Evolutionary conservation across 2,888 invertebrate genomes (phyloP).

Genomic region (Acanthopleura granulata): DNA sequence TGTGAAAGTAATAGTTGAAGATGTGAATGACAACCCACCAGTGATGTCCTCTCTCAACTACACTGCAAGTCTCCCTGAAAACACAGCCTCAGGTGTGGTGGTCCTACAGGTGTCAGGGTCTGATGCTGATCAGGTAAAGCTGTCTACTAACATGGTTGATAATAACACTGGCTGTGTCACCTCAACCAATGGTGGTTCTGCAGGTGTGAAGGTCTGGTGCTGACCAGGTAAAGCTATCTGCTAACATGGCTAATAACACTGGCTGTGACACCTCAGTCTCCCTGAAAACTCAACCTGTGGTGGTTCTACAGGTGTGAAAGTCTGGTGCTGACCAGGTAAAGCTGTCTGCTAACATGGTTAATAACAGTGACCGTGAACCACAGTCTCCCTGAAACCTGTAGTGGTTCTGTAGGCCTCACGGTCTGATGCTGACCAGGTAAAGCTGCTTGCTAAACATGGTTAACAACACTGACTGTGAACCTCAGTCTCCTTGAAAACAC

Average conservation of each 20-base stretch:
- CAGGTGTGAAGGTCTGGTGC: too few relatives aligned
- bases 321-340: neutral
- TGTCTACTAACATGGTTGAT: neutral
- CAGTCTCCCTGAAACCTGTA: too few relatives aligned
- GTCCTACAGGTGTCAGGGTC: neutral
- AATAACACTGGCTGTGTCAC: too few relatives aligned
- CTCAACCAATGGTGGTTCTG: too few relatives aligned
- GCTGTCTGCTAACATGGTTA: too few relatives aligned
- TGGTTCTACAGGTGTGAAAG: neutral
- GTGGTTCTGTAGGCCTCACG: too few relatives aligned
- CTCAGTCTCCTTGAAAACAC: neutral
- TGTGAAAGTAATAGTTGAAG: neutral
- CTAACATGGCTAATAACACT: too few relatives aligned
- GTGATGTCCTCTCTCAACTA: neutral
- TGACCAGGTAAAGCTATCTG: too few relatives aligned
- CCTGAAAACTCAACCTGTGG: neutral
- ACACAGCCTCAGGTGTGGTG: neutral
- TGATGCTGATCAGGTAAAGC: neutral
- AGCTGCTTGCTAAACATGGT: too few relatives aligned
- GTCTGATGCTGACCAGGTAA: neutral
- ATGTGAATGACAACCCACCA: constrained; percentile 7
- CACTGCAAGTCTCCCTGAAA: neutral
- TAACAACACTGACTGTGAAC: too few relatives aligned
- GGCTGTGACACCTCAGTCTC: neutral
- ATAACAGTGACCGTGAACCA: too few relatives aligned